Evolutionary conservation across 2,113 vertebrate species (phyloP).

Genomic region (Rhabdornis inornatus): DNA sequence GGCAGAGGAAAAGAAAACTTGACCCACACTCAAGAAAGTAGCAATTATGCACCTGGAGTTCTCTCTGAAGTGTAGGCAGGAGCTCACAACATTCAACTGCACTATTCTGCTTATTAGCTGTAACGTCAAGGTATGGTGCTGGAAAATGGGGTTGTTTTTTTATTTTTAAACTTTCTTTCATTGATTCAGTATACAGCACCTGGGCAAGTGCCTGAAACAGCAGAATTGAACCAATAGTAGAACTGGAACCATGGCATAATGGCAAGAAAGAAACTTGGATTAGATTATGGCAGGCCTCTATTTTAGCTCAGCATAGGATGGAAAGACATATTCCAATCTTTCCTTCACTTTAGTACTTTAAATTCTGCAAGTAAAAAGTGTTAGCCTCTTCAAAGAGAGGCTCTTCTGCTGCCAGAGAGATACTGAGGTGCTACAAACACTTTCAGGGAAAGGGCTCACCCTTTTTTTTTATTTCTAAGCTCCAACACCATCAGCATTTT

Average conservation of each 20-base stretch:
- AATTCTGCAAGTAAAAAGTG: background rate
- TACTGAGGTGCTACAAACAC: background rate
- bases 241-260: background rate
- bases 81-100: background rate
- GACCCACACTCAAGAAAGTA: background rate
- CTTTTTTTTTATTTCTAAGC: background rate
- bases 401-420: background rate
- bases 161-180: background rate
- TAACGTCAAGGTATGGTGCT: background rate
- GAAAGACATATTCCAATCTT: background rate
- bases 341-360: background rate
- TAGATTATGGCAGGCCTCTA: background rate
- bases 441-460: background rate
- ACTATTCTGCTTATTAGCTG: background rate
- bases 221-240: background rate
- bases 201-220: background rate
- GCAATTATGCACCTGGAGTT: background rate
- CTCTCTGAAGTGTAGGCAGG: background rate
- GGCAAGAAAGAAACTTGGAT: background rate
- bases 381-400: background rate
- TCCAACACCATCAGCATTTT: background rate
- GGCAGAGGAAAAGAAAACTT: background rate
- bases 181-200: background rate
- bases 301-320: background rate
- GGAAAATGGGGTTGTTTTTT: background rate